Conservation (phyloP, 1,140 invertebrate species). For the Psilanteris sp. region DNA sequence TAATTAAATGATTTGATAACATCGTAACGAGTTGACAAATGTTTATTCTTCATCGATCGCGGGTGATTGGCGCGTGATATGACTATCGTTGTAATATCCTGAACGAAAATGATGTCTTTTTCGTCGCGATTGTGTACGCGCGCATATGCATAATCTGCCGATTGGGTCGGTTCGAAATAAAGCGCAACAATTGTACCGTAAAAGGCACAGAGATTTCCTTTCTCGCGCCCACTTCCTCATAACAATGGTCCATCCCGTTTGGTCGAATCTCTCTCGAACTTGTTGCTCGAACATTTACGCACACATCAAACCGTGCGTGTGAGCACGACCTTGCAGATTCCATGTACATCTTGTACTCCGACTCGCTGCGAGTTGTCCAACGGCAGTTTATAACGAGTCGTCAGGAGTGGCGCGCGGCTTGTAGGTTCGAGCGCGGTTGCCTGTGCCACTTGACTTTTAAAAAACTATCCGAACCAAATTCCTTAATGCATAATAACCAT, state of each 20-base stretch:
- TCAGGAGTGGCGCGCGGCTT: conserved; percentile 10
- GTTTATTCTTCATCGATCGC: too few relatives aligned
- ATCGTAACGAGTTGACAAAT: too few relatives aligned
- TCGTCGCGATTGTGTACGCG: too few relatives aligned
- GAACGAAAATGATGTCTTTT: too few relatives aligned
- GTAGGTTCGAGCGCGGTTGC: conserved; percentile 19
- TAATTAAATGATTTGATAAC: too few relatives aligned
- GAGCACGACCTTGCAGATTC: conserved; percentile 52
- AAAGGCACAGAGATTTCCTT: conserved; percentile 12
- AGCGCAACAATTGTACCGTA: background rate
- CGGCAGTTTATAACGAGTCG: conserved; percentile 54
- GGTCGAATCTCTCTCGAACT: conserved; percentile 32
- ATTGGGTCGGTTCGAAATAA: too few relatives aligned
- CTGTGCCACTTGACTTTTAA: conserved; percentile 3
- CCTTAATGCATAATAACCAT: too few relatives aligned
- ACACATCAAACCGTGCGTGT: conserved; percentile 19
- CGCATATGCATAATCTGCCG: too few relatives aligned
- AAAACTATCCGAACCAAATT: too few relatives aligned
- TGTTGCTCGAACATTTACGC: conserved; percentile 38
- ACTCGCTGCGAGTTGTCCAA: conserved; percentile 35
- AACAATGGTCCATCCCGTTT: conserved; percentile 27
- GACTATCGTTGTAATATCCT: too few relatives aligned
- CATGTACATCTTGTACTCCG: conserved; percentile 49
- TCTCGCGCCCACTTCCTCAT: conserved; percentile 15
- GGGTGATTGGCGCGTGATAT: too few relatives aligned